Evolutionary conservation across 2,888 invertebrate genomes (phyloP), one percentile per base, ranked within the genome.

Genomic region (Belgica antarctica): DNA sequence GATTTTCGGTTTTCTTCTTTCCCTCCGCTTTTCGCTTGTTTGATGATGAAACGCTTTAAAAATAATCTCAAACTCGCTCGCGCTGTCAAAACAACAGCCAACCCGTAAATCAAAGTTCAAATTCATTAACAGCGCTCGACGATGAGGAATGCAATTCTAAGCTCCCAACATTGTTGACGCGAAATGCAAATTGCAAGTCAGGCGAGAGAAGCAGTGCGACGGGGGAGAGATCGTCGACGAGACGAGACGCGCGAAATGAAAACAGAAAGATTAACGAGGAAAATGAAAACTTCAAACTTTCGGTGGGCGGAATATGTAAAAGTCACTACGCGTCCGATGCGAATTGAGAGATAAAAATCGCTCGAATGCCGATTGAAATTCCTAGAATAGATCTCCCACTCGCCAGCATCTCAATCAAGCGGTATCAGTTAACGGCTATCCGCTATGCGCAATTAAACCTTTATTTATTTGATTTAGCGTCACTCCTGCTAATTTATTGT

Each of bases 91-190:
- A 46, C 12, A 46, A 12, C 3, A 12, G 17, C 46, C 12, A 46
- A 46, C n/a, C n/a, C 7, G 15, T 46, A 4, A 22, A 57, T 57
- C 57, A 57, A 57, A 57, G 57, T 22, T 57, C 57, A 22, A 4
- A 57, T 22, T 57, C 57, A 22, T 57, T 57, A 57, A 17, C 57
- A 7, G 34, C 34, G 7, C 34, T 34, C 34, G 34, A 12, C 34
- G n/a, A n/a, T n/a, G n/a, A n/a, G 57, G 57, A 57, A 57, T 57
- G 57, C 57, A 57, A 57, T 24, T 15, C 22, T 57, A 17, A 46
- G 10, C 24, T 57, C 5, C 19, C 57, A 17, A 22, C 57, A 57
- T 22, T 57, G 19, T 57, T 57, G 10, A 46, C 46, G 15, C 15
- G 7, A 46, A 15, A 46, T 46, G 46, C 46, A 46, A 46, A 46